A percentile compares a stretch with the other conserved stretches of the same genome.
Evolutionary conservation across 2,113 vertebrate genomes (phyloP).

Genomic region (Brachyhypopomus occidentalis): DNA sequence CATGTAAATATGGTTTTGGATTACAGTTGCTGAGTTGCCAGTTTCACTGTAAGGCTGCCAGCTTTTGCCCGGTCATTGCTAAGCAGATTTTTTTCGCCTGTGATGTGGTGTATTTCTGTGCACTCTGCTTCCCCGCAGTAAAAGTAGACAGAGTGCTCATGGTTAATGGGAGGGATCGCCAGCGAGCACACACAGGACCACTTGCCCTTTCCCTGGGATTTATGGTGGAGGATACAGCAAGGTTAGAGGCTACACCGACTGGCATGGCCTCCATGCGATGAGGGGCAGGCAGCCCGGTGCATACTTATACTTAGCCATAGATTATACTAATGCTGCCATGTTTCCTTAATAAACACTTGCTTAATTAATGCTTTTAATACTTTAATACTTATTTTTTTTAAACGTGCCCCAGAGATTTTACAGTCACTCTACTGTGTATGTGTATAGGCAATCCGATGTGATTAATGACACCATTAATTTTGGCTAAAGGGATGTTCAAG

Average conservation of each 20-base stretch:
- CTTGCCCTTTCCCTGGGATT: conserved; percentile 23
- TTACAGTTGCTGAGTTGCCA: conserved; percentile 6
- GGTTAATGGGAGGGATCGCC: conserved; percentile 9
- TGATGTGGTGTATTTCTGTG: conserved; percentile 43
- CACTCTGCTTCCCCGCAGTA: conserved; percentile 40
- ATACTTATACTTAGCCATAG: neutral
- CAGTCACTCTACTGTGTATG: too few relatives aligned
- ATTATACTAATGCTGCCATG: conserved; percentile 20
- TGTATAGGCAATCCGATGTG: neutral
- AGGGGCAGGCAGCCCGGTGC: neutral
- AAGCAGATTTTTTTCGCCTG: neutral
- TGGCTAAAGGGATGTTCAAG: neutral
- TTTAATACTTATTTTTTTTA: neutral
- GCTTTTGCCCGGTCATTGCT: conserved; percentile 1
- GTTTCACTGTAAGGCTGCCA: neutral
- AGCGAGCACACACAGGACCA: neutral
- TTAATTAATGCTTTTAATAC: conserved; percentile 25
- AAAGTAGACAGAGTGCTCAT: conserved; percentile 30
- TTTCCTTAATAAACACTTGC: neutral
- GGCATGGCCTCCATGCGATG: neutral
- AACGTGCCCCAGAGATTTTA: too few relatives aligned
- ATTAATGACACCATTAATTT: conserved; percentile 2
- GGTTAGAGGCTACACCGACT: neutral
- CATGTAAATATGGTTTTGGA: conserved; percentile 4
- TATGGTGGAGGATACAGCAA: conserved; percentile 23